A percentile compares a stretch with the other conserved stretches of the same genome.
These are phyloP conservation scores for Thalassarche chlororhynchos DNA, from an alignment of 2,113 vertebrate genomes.

Conservation along the genomic window DNA sequence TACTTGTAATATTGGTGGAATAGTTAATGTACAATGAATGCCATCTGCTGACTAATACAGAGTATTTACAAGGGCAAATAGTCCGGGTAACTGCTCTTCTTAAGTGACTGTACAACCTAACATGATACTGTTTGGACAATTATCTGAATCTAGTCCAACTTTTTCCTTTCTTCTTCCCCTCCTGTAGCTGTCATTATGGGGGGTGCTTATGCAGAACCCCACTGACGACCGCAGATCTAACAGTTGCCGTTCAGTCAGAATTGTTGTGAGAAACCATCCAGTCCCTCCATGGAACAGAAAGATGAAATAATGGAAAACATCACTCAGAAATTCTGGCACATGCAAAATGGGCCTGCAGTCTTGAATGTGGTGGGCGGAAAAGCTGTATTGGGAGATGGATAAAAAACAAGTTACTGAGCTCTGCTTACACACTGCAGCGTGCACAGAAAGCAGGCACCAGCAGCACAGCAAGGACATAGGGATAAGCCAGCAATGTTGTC, in stretches of 20 bases:
- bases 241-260: not conserved
- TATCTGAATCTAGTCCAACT: slow-evolving; percentile 4
- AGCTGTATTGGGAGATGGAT: not conserved
- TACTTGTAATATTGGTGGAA: slow-evolving; percentile 32
- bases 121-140: not conserved
- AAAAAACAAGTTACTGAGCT: not conserved
- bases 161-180: not conserved
- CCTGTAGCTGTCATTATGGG: not conserved
- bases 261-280: not conserved
- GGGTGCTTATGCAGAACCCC: not conserved
- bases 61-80: slow-evolving; percentile 68
- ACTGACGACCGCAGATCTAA: not conserved
- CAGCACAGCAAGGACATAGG: not conserved
- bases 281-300: not conserved
- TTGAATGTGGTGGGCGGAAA: not conserved
- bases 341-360: not conserved
- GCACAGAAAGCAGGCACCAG: not conserved
- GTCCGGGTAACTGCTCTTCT: slow-evolving; percentile 26
- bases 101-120: slow-evolving; percentile 21
- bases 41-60: slow-evolving; percentile 79
- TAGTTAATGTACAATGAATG: slow-evolving; percentile 66
- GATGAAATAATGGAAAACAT: not conserved
- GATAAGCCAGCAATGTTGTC: not conserved
- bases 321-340: not conserved
- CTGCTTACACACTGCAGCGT: not conserved